Percentiles rank a stretch among this genome's conserved stretches.
phyloP scores from a whole-genome alignment of 2,888 invertebrate genomes.

The Ischnura elegans region DNA sequence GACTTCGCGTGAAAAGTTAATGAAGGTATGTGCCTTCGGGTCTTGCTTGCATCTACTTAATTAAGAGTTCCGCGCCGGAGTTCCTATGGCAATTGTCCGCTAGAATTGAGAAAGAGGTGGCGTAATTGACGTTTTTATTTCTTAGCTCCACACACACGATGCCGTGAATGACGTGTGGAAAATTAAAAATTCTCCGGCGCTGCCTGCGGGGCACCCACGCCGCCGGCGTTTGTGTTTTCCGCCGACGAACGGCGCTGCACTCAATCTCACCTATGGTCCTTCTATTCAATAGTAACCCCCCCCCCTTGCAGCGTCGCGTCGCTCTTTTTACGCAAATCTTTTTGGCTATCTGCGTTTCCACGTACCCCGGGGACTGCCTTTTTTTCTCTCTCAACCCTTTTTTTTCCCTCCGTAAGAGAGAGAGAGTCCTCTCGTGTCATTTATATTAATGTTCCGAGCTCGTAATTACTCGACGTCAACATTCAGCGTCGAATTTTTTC shows the following conservation, averaged over 20 bases:
- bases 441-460: constrained; percentile 1
- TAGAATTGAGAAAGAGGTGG: not conserved
- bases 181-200: constrained; percentile 11
- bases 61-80: not conserved
- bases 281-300: not conserved
- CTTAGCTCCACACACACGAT: not conserved
- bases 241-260: not conserved
- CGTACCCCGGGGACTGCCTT: not conserved
- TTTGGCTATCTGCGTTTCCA: not conserved
- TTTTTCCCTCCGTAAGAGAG: not conserved
- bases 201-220: not conserved
- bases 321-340: too few relatives aligned
- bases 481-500: constrained; percentile 16
- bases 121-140: constrained; percentile 5
- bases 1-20: not conserved
- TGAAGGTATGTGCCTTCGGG: not conserved
- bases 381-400: not conserved
- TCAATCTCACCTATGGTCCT: not conserved
- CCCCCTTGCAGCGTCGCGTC: not conserved
- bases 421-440: not conserved
- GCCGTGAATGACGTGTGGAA: constrained; percentile 15
- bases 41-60: not conserved
- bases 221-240: not conserved
- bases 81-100: not conserved
- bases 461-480: constrained; percentile 1